phyloP scores from a whole-genome alignment of 1,140 invertebrate genomes.

The Latrodectus geometricus region DNA sequence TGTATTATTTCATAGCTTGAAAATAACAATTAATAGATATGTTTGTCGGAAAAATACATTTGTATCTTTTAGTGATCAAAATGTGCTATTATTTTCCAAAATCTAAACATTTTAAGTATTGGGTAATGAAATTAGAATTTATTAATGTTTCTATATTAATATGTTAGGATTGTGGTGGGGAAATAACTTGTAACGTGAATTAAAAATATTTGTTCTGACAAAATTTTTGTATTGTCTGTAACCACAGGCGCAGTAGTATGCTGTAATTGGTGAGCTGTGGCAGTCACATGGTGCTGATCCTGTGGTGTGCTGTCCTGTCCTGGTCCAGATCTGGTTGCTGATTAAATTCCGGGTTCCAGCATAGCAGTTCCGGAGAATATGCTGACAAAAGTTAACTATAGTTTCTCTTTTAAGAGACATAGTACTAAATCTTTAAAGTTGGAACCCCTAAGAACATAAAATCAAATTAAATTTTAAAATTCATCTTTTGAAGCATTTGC shows the following conservation, averaged over 20 bases:
- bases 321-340: slow-evolving; percentile 51
- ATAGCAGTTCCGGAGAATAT: slow-evolving; percentile 56
- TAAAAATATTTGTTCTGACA: slow-evolving; percentile 45
- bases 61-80: too few relatives aligned
- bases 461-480: not conserved
- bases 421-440: not conserved
- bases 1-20: too few relatives aligned
- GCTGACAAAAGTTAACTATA: not conserved
- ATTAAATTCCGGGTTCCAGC: slow-evolving; percentile 61
- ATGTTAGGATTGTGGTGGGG: slow-evolving; percentile 37
- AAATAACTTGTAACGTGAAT: slow-evolving; percentile 19
- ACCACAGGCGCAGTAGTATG: slow-evolving; percentile 62
- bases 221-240: slow-evolving; percentile 62
- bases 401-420: slow-evolving; percentile 1
- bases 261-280: slow-evolving; percentile 61
- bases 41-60: too few relatives aligned
- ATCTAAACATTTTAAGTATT: too few relatives aligned
- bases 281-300: slow-evolving; percentile 47
- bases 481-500: not conserved
- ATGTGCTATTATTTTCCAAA: too few relatives aligned
- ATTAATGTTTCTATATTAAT: too few relatives aligned
- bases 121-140: too few relatives aligned
- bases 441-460: not conserved
- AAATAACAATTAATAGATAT: too few relatives aligned
- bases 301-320: slow-evolving; percentile 34